Base-by-base conservation (phyloP, 1,140 invertebrate genomes). In the Frieseomelitta varia region DNA sequence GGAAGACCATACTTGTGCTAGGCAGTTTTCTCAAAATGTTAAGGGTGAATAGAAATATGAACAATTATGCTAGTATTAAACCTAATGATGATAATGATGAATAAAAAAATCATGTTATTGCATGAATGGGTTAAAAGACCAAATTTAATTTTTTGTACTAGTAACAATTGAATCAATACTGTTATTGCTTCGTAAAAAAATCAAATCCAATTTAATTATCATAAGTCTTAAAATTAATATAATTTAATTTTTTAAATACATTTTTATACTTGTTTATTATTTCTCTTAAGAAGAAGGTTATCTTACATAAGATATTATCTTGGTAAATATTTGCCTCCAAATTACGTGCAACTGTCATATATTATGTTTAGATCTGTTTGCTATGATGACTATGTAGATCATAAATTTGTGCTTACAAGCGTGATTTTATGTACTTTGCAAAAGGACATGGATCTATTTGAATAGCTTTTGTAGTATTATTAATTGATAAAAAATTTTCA, bases 21-120 rank as follows among this genome's bases (percentile, higher is more conserved):
- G 97, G 97, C 56, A 97, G 97, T 75, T 97, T 97, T 92, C 95
- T 97, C 65, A 96, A 97, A 82, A 97, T 97, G 97, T 94, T 97
- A 85, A 96, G 96, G 93, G 97, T 96, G 93, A 94, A 95, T 93
- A 97, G 97, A 94, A 97, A 97, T 85, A 93, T 94, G 91, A 97
- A 97, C 87, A 97, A 97, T 93, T 97, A 97, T 86, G 97, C 97
- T 93, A 97, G 97, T 56, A 97, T 97, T 91, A 96, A 96, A 92
- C 95, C 94, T 63, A 95, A 96, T 81, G 95, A 95, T 68, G 95
- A 96, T 75, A 95, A 93, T 69, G 94, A 94, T 76, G 94, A 94
- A 61, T 94, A 90, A 93, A 77, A 72, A 51, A 85, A 76, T 77
- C 8, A 83, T 71, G 63, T 76, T 73, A 58, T 80, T 80, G 27